Evolutionary conservation across 2,113 vertebrate species (phyloP), one percentile per base, ranked within the genome.

Genomic region (Zosterops japonicus): DNA sequence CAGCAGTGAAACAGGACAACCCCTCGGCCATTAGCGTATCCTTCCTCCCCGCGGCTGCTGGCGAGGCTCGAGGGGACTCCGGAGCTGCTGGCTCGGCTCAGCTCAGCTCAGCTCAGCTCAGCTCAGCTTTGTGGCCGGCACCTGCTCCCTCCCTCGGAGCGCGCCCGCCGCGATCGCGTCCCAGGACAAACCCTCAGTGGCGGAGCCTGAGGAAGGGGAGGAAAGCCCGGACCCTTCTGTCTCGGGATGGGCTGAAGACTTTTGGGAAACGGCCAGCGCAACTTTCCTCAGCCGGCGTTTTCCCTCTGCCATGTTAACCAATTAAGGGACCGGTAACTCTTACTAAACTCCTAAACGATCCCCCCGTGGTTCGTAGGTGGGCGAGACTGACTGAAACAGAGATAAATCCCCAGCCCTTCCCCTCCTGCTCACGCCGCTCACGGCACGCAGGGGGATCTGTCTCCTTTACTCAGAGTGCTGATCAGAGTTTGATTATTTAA

Each of bases 401-500:
- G 63, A 80, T 27, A 81, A 89, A 91, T 49, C 18, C 78, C 75
- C 49, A 33, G n/a, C 49, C 67, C 35, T 42, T 52, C 46, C 68
- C 49, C 53, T 23, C 42, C 87, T 50, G 74, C 83, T 80, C 92
- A 10, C 28, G 39, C 80, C 19, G 13, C 56, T 84, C 89, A 17
- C 55, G 49, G 65, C 71, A 21, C 55, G n/a, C 80, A 17, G 65
- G 15, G 77, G 39, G 41, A 90, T 92, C 89, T 86, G 93, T 69
- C 88, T 96, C 87, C 87, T 88, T 94, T 97, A 68, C 85, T 68
- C 50, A 20, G 33, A 46, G 65, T 63, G 22, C 50, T n/a, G 81
- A 64, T 68, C 67, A 20, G 53, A 56, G 39, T 90, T 94, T 63
- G 84, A 93, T 94, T 83, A 94, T 89, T 93, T 84, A 86, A 94